Conservation (phyloP, 64 coral and sea anemone species). For the Montipora cactus region DNA sequence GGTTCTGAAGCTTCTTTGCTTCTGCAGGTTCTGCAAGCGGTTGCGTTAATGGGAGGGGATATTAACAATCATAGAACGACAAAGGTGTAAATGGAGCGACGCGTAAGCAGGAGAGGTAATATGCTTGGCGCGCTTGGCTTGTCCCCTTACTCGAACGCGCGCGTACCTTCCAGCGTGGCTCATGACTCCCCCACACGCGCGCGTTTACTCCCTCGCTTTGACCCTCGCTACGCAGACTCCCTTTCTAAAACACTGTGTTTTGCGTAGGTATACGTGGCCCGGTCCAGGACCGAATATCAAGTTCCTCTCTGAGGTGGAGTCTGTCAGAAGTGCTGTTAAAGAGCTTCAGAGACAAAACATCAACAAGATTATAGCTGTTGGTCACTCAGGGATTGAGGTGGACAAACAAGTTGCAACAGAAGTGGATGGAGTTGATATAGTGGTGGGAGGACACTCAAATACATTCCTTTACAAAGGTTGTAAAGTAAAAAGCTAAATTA, state of each 20-base stretch:
- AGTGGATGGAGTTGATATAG: slow-evolving; percentile 85
- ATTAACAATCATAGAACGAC: too few relatives aligned
- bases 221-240: too few relatives aligned
- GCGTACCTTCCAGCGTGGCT: too few relatives aligned
- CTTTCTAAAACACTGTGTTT: background rate
- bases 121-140: too few relatives aligned
- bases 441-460: slow-evolving; percentile 87
- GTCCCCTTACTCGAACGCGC: too few relatives aligned
- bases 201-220: too few relatives aligned
- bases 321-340: slow-evolving; percentile 76
- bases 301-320: slow-evolving; percentile 77
- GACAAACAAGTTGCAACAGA: slow-evolving; percentile 80
- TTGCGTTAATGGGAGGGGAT: too few relatives aligned
- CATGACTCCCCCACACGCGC: too few relatives aligned
- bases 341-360: slow-evolving; percentile 67
- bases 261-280: slow-evolving; percentile 56
- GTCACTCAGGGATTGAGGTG: slow-evolving; percentile 69
- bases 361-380: slow-evolving; percentile 93
- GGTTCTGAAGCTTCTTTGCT: too few relatives aligned
- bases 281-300: slow-evolving; percentile 80
- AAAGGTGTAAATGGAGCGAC: too few relatives aligned
- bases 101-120: too few relatives aligned
- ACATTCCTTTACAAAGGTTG: slow-evolving; percentile 92
- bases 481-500: background rate
- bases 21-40: too few relatives aligned